These are phyloP conservation scores for Synanthedon myopaeformis DNA, from an alignment of 2,888 invertebrate genomes.

Conservation along the genomic window DNA sequence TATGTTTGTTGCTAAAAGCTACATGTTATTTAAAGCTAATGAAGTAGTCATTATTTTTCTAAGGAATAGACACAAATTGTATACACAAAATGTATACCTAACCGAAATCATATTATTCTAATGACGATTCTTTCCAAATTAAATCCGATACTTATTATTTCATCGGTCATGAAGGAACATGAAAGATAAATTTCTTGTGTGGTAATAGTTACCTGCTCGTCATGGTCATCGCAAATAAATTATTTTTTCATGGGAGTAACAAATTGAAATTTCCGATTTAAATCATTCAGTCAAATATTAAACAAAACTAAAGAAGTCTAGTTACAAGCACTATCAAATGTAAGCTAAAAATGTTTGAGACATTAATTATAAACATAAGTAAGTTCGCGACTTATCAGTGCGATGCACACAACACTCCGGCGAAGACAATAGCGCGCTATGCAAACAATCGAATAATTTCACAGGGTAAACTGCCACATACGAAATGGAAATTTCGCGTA, in stretches of 20 bases:
- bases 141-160: too few species aligned
- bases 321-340: too few species aligned
- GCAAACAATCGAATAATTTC: slow-evolving; percentile 50
- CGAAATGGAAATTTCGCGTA: slow-evolving; percentile 48
- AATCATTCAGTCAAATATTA: too few species aligned
- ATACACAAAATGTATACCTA: background rate
- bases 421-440: slow-evolving; percentile 33
- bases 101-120: too few species aligned
- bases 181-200: too few species aligned
- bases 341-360: background rate
- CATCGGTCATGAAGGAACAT: too few species aligned
- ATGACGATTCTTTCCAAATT: too few species aligned
- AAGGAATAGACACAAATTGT: background rate
- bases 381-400: slow-evolving; percentile 19
- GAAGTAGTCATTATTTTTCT: background rate
- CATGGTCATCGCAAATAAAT: background rate
- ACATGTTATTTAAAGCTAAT: background rate
- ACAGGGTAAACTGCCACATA: slow-evolving; percentile 37
- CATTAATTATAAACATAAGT: background rate
- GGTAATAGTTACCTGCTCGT: too few species aligned
- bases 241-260: background rate
- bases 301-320: too few species aligned
- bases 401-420: slow-evolving; percentile 26
- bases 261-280: too few species aligned
- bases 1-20: background rate